Evolutionary conservation across 2,888 invertebrate species (phyloP).

Genomic region (Orthosia cruda): DNA sequence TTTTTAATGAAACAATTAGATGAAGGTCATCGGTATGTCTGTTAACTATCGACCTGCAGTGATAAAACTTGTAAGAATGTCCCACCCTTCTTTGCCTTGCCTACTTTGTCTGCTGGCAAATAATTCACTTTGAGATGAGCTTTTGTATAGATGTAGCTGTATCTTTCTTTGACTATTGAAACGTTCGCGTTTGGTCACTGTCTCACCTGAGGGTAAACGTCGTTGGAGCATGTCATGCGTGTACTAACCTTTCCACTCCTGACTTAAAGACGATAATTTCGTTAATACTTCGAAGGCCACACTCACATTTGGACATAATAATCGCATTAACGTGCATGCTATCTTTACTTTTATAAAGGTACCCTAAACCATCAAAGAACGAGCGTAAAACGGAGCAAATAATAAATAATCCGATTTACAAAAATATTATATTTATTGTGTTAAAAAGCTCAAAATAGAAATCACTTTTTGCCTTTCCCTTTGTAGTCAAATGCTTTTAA

Average conservation of each 20-base stretch:
- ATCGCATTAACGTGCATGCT: neutral
- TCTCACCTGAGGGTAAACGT: neutral
- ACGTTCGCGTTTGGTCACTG: too few species aligned
- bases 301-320: neutral
- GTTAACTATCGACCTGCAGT: neutral
- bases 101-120: neutral
- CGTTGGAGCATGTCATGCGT: neutral
- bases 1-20: neutral
- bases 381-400: slow-evolving; percentile 15
- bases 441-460: slow-evolving; percentile 34
- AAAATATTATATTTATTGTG: slow-evolving; percentile 26
- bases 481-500: slow-evolving; percentile 25
- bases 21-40: too few species aligned
- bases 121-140: neutral
- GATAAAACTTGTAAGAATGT: neutral
- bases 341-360: slow-evolving; percentile 14
- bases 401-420: slow-evolving; percentile 36
- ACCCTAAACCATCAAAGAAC: slow-evolving; percentile 21
- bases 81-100: too few species aligned
- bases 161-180: too few species aligned
- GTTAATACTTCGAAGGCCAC: neutral
- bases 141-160: neutral
- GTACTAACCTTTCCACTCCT: neutral
- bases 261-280: neutral
- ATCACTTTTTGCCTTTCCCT: slow-evolving; percentile 20